phyloP scores from a whole-genome alignment of 2,113 vertebrate genomes.

The Microcebus jonahi region DNA sequence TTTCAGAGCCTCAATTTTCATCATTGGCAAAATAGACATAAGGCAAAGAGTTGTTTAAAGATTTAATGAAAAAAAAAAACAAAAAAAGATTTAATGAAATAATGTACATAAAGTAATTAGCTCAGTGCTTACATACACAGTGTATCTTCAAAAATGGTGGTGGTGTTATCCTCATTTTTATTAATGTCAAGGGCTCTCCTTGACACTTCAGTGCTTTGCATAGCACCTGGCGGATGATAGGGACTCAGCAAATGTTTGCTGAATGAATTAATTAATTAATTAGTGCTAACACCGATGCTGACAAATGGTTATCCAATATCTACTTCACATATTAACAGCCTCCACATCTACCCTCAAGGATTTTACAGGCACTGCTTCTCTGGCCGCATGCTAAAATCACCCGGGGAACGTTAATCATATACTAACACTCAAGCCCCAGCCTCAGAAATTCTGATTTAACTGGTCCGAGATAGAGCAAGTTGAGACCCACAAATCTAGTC shows the following conservation, averaged over 20 bases:
- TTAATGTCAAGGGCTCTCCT: background rate
- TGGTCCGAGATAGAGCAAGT: background rate
- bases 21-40: background rate
- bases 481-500: background rate
- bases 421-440: background rate
- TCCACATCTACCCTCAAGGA: background rate
- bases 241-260: background rate
- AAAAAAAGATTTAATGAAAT: background rate
- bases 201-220: background rate
- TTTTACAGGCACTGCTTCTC: background rate
- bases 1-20: background rate
- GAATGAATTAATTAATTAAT: background rate
- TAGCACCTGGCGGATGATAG: background rate
- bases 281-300: background rate
- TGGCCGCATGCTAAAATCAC: background rate
- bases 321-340: background rate
- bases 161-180: background rate
- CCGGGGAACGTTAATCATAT: background rate
- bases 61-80: background rate
- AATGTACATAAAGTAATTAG: background rate
- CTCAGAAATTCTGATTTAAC: background rate
- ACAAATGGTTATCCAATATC: background rate
- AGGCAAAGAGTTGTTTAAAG: background rate
- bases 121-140: background rate
- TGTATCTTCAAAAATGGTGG: background rate